Evolutionary conservation across 1,140 invertebrate genomes (phyloP).

Genomic region (Andrena cerasifolii): DNA sequence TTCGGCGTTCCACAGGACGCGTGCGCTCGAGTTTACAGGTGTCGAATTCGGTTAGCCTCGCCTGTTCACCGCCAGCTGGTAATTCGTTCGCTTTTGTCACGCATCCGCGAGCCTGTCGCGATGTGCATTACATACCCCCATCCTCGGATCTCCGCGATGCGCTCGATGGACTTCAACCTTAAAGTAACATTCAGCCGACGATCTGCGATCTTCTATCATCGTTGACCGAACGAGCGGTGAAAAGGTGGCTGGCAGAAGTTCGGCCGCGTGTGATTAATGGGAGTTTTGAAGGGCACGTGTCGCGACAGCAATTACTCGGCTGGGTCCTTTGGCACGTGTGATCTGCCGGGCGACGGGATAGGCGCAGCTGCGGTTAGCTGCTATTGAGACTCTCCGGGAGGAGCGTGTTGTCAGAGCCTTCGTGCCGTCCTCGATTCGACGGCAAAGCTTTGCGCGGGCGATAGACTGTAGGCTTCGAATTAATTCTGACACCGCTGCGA

Average conservation of each 20-base stretch:
- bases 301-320: constrained; percentile 42
- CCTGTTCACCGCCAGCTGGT: background rate
- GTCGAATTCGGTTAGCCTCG: constrained; percentile 24
- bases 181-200: background rate
- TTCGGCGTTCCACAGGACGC: background rate
- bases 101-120: background rate
- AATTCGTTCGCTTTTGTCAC: constrained; percentile 41
- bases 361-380: constrained; percentile 26
- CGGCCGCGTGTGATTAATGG: constrained; percentile 27
- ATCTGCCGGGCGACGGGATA: background rate
- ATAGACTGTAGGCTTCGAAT: constrained; percentile 47
- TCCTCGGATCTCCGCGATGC: background rate
- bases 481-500: constrained; percentile 45
- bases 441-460: constrained; percentile 44
- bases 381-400: constrained; percentile 25
- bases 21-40: constrained; percentile 5
- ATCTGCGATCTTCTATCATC: background rate
- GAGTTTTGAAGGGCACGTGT: constrained; percentile 27
- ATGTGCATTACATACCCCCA: no score
- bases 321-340: constrained; percentile 28
- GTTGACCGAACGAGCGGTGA: background rate
- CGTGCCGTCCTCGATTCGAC: constrained; percentile 51
- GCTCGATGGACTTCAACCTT: background rate
- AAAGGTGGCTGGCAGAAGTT: background rate
- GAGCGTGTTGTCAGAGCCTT: constrained; percentile 31